phyloP scores from a whole-genome alignment of 2,888 invertebrate species.

The Sabatieria punctata region DNA sequence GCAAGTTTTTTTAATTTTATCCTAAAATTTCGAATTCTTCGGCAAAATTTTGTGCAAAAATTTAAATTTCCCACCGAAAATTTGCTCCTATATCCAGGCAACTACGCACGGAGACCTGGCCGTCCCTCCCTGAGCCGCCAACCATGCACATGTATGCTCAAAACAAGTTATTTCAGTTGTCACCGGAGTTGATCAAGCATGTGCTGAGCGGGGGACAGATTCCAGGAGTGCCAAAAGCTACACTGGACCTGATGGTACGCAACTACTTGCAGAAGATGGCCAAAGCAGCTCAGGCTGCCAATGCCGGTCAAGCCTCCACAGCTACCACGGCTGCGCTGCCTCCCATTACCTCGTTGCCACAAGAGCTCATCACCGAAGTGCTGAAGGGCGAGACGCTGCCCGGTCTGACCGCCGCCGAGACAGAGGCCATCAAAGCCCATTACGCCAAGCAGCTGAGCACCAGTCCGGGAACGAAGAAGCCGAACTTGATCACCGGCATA shows the following conservation, averaged over 20 bases:
- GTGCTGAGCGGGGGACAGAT: conserved; percentile 26
- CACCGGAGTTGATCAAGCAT: too few species aligned
- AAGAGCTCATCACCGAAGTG: background rate
- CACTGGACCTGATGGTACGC: background rate
- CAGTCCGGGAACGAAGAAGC: background rate
- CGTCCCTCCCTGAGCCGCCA: too few species aligned
- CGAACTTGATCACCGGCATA: background rate
- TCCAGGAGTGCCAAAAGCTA: conserved; percentile 16
- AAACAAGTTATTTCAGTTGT: too few species aligned
- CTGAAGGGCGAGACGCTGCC: background rate
- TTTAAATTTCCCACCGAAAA: too few species aligned
- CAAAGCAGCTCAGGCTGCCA: background rate
- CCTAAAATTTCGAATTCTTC: too few species aligned
- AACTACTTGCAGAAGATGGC: background rate
- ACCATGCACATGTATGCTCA: too few species aligned
- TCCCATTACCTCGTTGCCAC: background rate
- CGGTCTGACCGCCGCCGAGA: background rate
- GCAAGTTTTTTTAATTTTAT: too few species aligned
- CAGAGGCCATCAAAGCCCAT: background rate
- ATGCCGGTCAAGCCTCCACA: background rate
- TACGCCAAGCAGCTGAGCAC: background rate
- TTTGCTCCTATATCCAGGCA: too few species aligned
- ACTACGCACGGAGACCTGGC: too few species aligned
- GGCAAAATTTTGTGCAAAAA: too few species aligned
- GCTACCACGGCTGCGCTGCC: background rate